Base-by-base conservation (phyloP, 2,888 invertebrate species). In the Pollenia amentaria region DNA sequence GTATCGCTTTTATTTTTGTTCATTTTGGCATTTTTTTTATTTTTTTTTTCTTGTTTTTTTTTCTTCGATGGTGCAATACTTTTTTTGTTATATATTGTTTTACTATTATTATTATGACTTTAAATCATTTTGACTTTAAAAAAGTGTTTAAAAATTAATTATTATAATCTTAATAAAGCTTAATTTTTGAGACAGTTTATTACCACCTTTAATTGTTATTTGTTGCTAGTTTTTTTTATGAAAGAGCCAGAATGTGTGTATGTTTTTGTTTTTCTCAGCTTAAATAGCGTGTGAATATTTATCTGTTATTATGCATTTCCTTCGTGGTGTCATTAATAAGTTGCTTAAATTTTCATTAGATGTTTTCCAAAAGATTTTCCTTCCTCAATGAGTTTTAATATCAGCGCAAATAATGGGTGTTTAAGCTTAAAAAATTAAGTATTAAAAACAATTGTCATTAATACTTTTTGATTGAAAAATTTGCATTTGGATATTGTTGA, bases 61-160 rank as follows among this genome's bases (percentile, higher is more conserved):
- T 42, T 51, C n/a, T 53, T 44, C 46, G 38, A 64, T 70, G 42
- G 38, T 76, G 48, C 51, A 62, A 72, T 18, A 60, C 21, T 40
- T 1, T 42, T 76, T 1, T 7, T 46, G 21, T 75, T 40, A 48
- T 18, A 62, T 21, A 53, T 18, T 14, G 3, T 48, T 57, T n/a
- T 11, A 12, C 67, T 18, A 44, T 0, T 11, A 42, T 53, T 65
- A 16, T 18, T 65, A 14, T 77, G 18, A 38, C 18, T 77, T n/a
- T 16, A 38, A 67, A 16, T 77, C 7, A 38, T 48, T 40, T 51
- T 51, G 14, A 11, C 3, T 60, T 70, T 42, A 42, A 82, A 85
- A 83, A 3, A 75, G 79, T 83, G 53, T 76, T 83, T 72, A 76
- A 70, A 79, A 80, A 83, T 72, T 75, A 79, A 86, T 76, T 76